Conservation (phyloP, 2,888 invertebrate species). For the Invenusta paracnida region DNA sequence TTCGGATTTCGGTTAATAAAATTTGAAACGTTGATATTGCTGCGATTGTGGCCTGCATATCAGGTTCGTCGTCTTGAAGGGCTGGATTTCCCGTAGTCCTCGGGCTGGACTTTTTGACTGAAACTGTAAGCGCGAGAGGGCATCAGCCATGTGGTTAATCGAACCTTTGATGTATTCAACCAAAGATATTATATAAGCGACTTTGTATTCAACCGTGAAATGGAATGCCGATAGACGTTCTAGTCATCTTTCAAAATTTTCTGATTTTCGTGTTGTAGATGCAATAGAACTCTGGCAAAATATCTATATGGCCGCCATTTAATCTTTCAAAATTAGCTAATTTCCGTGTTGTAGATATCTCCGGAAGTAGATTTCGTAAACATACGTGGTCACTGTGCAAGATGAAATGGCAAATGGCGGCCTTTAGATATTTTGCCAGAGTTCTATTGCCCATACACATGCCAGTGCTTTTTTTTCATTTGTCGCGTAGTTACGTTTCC, state of each 20-base stretch:
- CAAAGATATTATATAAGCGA: no score
- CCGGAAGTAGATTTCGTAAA: neutral
- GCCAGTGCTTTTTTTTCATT: slow-evolving; percentile 8
- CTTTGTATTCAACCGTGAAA: neutral
- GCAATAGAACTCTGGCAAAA: no score
- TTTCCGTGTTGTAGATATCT: neutral
- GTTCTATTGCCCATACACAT: neutral
- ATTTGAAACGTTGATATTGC: neutral
- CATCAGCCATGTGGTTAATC: neutral
- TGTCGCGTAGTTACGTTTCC: neutral
- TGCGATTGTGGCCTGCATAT: neutral
- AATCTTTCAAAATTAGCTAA: neutral
- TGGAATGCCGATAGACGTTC: neutral
- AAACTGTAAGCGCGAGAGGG: neutral
- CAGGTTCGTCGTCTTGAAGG: neutral
- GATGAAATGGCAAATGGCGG: neutral
- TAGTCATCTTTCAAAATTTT: no score
- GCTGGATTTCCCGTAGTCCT: no score
- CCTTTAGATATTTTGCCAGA: neutral
- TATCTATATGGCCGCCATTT: no score
- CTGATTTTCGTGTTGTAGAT: no score
- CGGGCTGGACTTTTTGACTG: no score
- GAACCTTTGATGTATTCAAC: no score
- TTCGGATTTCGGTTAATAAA: neutral
- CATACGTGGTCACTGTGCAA: neutral